Evolutionary conservation across 2,113 vertebrate species (phyloP).

Genomic region (Cairina moschata): DNA sequence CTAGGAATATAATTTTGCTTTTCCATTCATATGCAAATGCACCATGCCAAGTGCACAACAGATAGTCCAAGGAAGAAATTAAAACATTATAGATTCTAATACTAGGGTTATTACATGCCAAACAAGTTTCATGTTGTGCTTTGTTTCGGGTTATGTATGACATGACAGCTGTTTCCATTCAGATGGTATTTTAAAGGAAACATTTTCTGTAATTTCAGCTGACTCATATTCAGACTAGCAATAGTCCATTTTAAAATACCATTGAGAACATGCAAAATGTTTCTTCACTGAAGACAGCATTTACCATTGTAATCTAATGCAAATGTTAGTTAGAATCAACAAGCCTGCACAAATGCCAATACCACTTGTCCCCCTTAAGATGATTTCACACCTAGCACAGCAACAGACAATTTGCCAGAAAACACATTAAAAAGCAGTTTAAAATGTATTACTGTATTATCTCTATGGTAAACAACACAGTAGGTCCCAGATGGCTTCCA

Average conservation of each 20-base stretch:
- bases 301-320: slow-evolving; percentile 52
- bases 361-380: not conserved
- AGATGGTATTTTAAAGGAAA: slow-evolving; percentile 56
- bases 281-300: slow-evolving; percentile 50
- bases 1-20: slow-evolving; percentile 63
- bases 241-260: slow-evolving; percentile 50
- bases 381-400: slow-evolving; percentile 52
- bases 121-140: slow-evolving; percentile 43
- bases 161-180: slow-evolving; percentile 77
- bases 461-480: slow-evolving; percentile 28
- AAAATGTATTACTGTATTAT: slow-evolving; percentile 12
- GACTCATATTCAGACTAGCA: slow-evolving; percentile 64
- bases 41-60: slow-evolving; percentile 65
- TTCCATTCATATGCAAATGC: slow-evolving; percentile 76
- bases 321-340: slow-evolving; percentile 61
- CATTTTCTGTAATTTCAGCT: slow-evolving; percentile 63
- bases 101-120: slow-evolving; percentile 56
- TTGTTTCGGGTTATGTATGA: slow-evolving; percentile 68
- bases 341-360: slow-evolving; percentile 35
- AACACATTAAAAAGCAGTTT: slow-evolving; percentile 45
- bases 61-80: slow-evolving; percentile 68
- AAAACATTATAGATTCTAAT: slow-evolving; percentile 72
- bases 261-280: slow-evolving; percentile 59
- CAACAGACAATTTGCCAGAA: slow-evolving; percentile 28
- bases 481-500: slow-evolving; percentile 11